Conservation (phyloP, 2,888 invertebrate species). For the Himalopsyche kuldschensis region DNA sequence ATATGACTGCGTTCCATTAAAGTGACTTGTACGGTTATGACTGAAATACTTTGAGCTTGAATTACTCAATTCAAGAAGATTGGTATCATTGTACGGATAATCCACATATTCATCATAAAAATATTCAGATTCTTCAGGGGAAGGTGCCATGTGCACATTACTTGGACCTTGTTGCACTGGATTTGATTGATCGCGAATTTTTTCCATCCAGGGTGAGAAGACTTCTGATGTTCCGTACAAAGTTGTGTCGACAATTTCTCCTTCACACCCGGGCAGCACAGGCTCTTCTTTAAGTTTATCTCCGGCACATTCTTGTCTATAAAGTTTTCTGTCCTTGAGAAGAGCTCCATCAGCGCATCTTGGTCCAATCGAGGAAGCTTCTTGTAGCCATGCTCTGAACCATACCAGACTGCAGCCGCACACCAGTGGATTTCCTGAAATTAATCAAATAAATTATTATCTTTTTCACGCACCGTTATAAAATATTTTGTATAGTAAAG, state of each 20-base stretch:
- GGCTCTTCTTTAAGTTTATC: conserved; percentile 56
- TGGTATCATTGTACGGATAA: conserved; percentile 69
- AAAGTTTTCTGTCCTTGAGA: conserved; percentile 72
- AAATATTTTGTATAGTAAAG: background rate
- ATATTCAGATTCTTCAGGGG: conserved; percentile 78
- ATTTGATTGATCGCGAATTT: conserved; percentile 55
- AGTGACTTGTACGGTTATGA: conserved; percentile 37
- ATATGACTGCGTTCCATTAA: conserved; percentile 47
- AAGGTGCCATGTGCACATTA: conserved; percentile 59
- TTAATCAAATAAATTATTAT: background rate
- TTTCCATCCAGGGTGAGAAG: conserved; percentile 61
- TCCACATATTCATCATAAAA: conserved; percentile 83
- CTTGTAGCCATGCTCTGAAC: conserved; percentile 81
- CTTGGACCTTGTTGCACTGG: conserved; percentile 52
- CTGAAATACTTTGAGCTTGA: conserved; percentile 41
- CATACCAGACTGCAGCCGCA: conserved; percentile 83
- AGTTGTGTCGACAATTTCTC: conserved; percentile 61
- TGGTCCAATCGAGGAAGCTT: conserved; percentile 74
- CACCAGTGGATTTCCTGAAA: conserved; percentile 77
- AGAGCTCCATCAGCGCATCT: conserved; percentile 77
- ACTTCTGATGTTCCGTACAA: conserved; percentile 62
- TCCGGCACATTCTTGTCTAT: conserved; percentile 67
- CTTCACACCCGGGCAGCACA: conserved; percentile 69
- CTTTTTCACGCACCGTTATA: background rate
- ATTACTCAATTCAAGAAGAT: conserved; percentile 44